Conservation (phyloP, 2,888 invertebrate species). For the Phengaris arion region DNA sequence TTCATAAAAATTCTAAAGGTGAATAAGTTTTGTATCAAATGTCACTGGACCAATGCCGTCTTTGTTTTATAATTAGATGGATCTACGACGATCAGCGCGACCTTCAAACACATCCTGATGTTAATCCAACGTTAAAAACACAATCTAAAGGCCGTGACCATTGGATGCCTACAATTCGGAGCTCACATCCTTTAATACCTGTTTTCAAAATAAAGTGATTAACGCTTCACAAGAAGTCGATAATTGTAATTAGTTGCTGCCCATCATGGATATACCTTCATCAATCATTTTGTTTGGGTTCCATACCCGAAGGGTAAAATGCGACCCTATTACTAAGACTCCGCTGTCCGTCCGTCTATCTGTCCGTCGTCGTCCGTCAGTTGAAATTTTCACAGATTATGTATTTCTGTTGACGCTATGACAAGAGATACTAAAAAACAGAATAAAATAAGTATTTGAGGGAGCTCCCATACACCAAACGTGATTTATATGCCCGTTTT, state of each 20-base stretch:
- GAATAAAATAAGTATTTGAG: no score
- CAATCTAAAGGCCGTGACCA: conserved; percentile 50
- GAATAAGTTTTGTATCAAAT: conserved; percentile 22
- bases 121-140: conserved; percentile 45
- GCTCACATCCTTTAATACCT: conserved; percentile 10
- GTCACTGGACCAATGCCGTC: conserved; percentile 27
- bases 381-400: no score
- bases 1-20: conserved; percentile 11
- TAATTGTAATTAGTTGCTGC: background rate
- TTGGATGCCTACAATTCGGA: background rate
- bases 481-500: no score
- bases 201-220: background rate
- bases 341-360: no score
- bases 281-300: background rate
- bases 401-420: no score
- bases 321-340: no score
- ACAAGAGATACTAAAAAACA: no score
- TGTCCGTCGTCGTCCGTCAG: no score
- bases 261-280: background rate
- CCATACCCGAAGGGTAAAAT: no score
- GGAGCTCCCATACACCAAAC: no score
- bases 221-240: background rate
- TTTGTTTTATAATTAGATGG: conserved; percentile 1
- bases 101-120: conserved; percentile 68
- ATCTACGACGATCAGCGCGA: conserved; percentile 43